Conservation (phyloP, 64 coral and sea anemone genomes). For the Stylophora pistillata region DNA sequence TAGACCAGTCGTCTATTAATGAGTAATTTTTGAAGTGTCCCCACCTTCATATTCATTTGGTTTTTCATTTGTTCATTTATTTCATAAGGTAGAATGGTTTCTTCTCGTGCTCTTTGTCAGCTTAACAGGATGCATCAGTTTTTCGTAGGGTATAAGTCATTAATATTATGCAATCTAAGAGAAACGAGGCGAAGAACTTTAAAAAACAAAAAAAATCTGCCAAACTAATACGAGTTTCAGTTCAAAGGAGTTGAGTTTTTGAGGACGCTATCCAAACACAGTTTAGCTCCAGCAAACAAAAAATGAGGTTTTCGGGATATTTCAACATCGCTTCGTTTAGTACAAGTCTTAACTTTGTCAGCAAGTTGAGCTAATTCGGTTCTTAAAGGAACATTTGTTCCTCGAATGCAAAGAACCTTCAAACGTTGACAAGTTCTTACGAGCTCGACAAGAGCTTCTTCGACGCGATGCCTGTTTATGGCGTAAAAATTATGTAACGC, state of each 20-base stretch:
- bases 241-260: background rate
- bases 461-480: conserved; percentile 55
- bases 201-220: background rate
- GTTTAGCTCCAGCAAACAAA: conserved; percentile 38
- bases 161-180: background rate
- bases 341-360: conserved; percentile 37
- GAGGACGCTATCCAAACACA: conserved; percentile 64
- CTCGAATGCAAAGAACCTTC: conserved; percentile 71
- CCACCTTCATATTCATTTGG: too few relatives aligned
- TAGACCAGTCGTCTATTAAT: too few relatives aligned
- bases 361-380: conserved; percentile 64
- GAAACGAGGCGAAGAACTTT: background rate
- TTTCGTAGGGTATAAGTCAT: too few relatives aligned
- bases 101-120: too few relatives aligned
- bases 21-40: too few relatives aligned
- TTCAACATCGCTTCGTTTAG: conserved; percentile 56
- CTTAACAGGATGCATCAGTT: too few relatives aligned
- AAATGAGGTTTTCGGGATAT: conserved; percentile 66
- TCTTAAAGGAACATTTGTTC: conserved; percentile 83
- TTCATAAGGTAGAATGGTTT: too few relatives aligned
- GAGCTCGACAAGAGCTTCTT: conserved; percentile 61
- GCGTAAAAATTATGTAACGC: conserved; percentile 85
- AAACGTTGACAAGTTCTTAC: conserved; percentile 53
- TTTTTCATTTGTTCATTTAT: too few relatives aligned
- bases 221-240: background rate